These are phyloP conservation scores for Endotricha flammealis DNA, from an alignment of 2,888 invertebrate genomes.

Conservation along the genomic window DNA sequence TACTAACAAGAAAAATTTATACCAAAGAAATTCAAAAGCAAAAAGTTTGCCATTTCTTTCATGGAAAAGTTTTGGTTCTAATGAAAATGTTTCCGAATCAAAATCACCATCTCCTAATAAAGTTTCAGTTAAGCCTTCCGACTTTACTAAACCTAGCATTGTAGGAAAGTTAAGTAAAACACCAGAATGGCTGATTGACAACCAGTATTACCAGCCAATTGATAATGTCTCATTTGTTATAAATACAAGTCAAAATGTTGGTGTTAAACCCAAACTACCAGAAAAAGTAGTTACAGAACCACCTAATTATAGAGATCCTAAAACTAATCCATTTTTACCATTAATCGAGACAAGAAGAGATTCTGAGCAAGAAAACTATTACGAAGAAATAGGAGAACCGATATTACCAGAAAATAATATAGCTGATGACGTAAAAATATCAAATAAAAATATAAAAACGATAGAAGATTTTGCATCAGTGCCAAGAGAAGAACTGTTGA, in stretches of 20 bases:
- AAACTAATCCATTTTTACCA: constrained; percentile 32
- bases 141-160: constrained; percentile 24
- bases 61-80: constrained; percentile 42
- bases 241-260: constrained; percentile 39
- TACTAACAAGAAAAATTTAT: constrained; percentile 39
- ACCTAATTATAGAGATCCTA: constrained; percentile 5
- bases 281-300: constrained; percentile 24
- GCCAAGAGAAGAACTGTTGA: constrained; percentile 56
- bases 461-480: constrained; percentile 45
- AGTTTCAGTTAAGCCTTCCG: constrained; percentile 24
- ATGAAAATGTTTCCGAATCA: constrained; percentile 34
- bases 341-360: constrained; percentile 27
- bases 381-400: constrained; percentile 65
- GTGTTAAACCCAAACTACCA: constrained; percentile 22
- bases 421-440: constrained; percentile 66
- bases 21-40: constrained; percentile 51
- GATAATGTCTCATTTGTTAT: constrained; percentile 57
- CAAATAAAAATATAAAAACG: constrained; percentile 32
- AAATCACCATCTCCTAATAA: constrained; percentile 32
- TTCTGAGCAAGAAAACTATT: constrained; percentile 57
- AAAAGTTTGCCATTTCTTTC: constrained; percentile 47
- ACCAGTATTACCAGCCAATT: constrained; percentile 64
- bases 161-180: constrained; percentile 50
- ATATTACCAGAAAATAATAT: constrained; percentile 34
- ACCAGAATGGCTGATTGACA: constrained; percentile 57